Percentiles rank a stretch among this genome's conserved stretches.
Evolutionary conservation across 2,797 vertebrate genomes (phyloP).

Genomic region (Ataeniobius toweri): DNA sequence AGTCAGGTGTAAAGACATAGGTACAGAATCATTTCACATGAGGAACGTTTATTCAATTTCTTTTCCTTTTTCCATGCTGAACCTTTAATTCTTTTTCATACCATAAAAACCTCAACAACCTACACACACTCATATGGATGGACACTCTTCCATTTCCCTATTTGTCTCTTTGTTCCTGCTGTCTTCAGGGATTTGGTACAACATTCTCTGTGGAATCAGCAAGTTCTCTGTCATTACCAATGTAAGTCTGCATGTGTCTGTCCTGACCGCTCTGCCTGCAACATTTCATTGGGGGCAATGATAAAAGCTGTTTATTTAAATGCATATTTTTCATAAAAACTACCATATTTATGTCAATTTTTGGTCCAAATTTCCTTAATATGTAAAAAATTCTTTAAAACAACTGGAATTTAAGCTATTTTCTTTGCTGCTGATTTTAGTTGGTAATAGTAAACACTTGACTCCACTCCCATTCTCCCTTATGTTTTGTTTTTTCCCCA

Average conservation of each 20-base stretch:
- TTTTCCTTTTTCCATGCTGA: conserved; percentile 36
- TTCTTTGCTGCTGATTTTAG: background rate
- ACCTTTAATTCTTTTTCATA: conserved; percentile 16
- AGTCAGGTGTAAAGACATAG: conserved; percentile 93
- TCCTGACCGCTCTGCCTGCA: background rate
- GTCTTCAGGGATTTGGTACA: conserved; percentile 92
- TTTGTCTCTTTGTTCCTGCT: conserved; percentile 51
- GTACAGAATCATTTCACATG: conserved; percentile 68
- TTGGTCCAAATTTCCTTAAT: background rate
- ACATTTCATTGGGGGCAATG: background rate
- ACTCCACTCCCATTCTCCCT: too few species aligned
- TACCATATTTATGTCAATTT: background rate
- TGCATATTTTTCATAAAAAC: background rate
- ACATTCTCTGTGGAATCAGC: conserved; percentile 95
- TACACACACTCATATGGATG: background rate
- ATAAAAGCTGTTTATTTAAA: background rate
- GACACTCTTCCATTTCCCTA: conserved; percentile 29
- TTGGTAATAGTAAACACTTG: background rate
- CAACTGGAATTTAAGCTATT: background rate
- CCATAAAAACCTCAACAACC: conserved; percentile 1
- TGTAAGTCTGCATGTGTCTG: conserved; percentile 83
- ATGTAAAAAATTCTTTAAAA: background rate
- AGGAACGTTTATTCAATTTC: conserved; percentile 44
- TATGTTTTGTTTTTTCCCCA: too few species aligned
- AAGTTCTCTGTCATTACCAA: conserved; percentile 99